A percentile compares a stretch with the other conserved stretches of the same genome.
phyloP scores from a whole-genome alignment of 2,113 vertebrate species.

The Rhea pennata region DNA sequence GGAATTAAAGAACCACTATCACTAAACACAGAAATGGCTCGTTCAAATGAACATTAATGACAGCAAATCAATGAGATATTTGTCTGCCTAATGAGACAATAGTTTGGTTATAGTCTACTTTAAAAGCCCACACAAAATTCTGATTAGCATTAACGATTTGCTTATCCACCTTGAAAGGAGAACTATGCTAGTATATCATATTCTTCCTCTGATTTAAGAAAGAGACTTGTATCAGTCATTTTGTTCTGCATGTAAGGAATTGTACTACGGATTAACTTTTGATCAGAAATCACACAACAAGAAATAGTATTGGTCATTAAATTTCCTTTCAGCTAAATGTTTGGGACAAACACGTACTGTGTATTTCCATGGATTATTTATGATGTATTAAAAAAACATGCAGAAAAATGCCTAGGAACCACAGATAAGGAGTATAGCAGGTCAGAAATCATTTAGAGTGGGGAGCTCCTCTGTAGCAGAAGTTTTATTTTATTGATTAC shows the following conservation, averaged over 20 bases:
- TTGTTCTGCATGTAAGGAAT: neutral
- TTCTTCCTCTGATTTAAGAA: neutral
- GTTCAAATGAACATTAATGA: slow-evolving; percentile 19
- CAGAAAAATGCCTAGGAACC: neutral
- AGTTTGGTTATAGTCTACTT: neutral
- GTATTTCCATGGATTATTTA: neutral
- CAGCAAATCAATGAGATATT: neutral
- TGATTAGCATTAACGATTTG: neutral
- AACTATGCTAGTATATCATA: neutral
- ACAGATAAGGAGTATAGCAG: neutral
- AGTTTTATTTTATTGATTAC: slow-evolving; percentile 43
- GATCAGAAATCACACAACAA: neutral
- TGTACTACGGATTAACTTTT: neutral
- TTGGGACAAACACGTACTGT: neutral
- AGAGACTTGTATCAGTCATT: neutral
- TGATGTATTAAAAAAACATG: neutral
- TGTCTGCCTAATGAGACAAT: neutral
- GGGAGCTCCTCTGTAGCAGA: neutral
- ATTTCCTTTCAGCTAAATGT: neutral
- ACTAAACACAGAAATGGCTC: slow-evolving; percentile 46
- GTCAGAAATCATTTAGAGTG: neutral
- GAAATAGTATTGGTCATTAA: neutral
- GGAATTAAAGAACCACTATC: slow-evolving; percentile 44
- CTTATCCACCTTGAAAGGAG: neutral
- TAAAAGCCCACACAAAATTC: neutral